phyloP scores from a whole-genome alignment of 2,888 invertebrate genomes.

The Caenorhabditis japonica region DNA sequence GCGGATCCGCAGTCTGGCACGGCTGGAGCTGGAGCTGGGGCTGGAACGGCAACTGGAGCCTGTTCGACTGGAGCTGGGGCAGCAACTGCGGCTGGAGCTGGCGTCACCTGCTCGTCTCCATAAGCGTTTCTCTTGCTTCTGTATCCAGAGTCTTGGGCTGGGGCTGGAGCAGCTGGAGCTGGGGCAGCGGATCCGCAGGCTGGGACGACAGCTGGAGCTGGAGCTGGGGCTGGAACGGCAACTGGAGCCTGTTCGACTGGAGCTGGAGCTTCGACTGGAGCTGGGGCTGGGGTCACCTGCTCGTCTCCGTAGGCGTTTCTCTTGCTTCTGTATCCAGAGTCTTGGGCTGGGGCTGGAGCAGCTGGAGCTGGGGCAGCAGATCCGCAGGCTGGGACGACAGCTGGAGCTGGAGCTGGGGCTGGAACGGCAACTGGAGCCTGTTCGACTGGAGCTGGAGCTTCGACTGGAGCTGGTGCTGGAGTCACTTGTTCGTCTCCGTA shows the following conservation, averaged over 20 bases:
- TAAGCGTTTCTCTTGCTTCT: conserved; percentile 59
- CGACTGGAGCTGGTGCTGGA: conserved; percentile 53
- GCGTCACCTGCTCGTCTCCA: conserved; percentile 65
- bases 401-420: conserved; percentile 49
- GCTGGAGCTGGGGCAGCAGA: conserved; percentile 39
- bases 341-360: conserved; percentile 33
- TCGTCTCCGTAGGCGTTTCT: conserved; percentile 63
- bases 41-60: conserved; percentile 43
- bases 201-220: conserved; percentile 21
- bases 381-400: conserved; percentile 36
- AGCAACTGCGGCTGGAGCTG: conserved; percentile 52
- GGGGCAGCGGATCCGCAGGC: conserved; percentile 29
- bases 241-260: conserved; percentile 22
- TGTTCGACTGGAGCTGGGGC: conserved; percentile 37
- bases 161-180: conserved; percentile 38
- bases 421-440: conserved; percentile 29
- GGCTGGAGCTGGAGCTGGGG: conserved; percentile 50
- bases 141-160: conserved; percentile 39
- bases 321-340: conserved; percentile 39
- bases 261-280: conserved; percentile 41
- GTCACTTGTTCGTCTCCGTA: conserved; percentile 64
- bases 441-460: conserved; percentile 40
- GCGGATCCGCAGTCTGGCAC: conserved; percentile 28
- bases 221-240: conserved; percentile 35
- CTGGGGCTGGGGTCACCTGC: conserved; percentile 48